Base-by-base conservation (phyloP, 2,113 vertebrate genomes). In the Apteryx owenii region DNA sequence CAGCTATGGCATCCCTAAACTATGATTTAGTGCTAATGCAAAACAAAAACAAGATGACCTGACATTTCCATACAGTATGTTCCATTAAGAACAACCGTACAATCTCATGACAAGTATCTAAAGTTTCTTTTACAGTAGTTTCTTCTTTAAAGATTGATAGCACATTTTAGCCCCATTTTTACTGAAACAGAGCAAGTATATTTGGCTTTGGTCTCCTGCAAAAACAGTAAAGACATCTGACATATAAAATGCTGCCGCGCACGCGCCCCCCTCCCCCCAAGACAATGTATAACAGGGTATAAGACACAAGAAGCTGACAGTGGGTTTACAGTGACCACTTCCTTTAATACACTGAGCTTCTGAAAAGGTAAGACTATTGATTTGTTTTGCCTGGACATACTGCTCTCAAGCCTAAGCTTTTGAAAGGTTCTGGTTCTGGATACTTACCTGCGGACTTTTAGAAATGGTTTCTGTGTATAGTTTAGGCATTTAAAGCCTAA, bases 211-310 rank as follows among this genome's bases (percentile, higher is more conserved):
- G 25, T 51, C 46, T 79, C 61, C 75, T 44, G 33, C 25, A 56
- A 19, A 33, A 40, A 42, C n/a, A 72, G 3, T 18, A 12, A 5
- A 78, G 16, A 33, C 9, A 15, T 54, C 46, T 10, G 53, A 25
- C 3, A 38, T 2, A 38, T 5, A 14, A 75, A 40, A 29, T 2
- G 7, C 25, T 13, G 42, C 42, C 36, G 36, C 36, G 36, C 36
- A 7, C 36, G 36, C 36, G 36, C 36, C 36, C 13, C 42, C 42
- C 31, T 53, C 28, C 11, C 50, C 36, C 36, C 15, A 72, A 48
- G 46, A 4, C 9, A 28, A 29, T 14, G 26, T 4, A 3, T 8
- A 44, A 10, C 0, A 42, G n/a, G 21, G 26, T 17, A 46, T 44
- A 18, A 76, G 12, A 15, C 64, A 64, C 64, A 70, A 68, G 33